Evolutionary conservation across 2,797 vertebrate genomes (phyloP).

Genomic region (Tokudaia muenninki): DNA sequence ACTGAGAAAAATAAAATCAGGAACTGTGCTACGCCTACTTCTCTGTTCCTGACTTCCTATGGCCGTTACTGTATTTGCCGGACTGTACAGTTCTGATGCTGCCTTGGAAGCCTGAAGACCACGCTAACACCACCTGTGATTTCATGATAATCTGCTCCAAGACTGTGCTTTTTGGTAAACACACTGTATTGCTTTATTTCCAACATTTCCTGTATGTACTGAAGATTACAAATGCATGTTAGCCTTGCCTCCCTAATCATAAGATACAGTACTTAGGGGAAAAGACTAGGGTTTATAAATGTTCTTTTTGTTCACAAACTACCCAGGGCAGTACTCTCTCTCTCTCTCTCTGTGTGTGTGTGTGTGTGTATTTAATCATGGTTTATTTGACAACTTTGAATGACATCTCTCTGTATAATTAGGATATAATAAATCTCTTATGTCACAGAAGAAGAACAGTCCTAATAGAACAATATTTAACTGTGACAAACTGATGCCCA

Average conservation of each 20-base stretch:
- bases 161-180: constrained; percentile 25
- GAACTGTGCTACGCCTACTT: neutral
- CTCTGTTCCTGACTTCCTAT: neutral
- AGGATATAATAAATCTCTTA: constrained; percentile 21
- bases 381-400: constrained; percentile 13
- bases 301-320: constrained; percentile 33
- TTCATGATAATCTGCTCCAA: neutral
- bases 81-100: neutral
- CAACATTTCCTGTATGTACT: neutral
- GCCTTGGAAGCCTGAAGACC: neutral
- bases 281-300: neutral
- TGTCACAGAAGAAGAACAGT: neutral
- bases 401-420: constrained; percentile 7
- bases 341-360: neutral
- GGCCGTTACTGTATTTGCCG: neutral
- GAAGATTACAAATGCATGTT: neutral
- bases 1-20: neutral
- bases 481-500: neutral
- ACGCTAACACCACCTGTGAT: neutral
- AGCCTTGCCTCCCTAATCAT: neutral
- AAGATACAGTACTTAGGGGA: constrained; percentile 11
- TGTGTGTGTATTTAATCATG: neutral
- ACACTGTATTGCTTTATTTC: neutral
- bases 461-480: constrained; percentile 30
- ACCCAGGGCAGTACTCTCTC: neutral